Conservation (phyloP, 2,113 vertebrate species). For the Semnornis frantzii region DNA sequence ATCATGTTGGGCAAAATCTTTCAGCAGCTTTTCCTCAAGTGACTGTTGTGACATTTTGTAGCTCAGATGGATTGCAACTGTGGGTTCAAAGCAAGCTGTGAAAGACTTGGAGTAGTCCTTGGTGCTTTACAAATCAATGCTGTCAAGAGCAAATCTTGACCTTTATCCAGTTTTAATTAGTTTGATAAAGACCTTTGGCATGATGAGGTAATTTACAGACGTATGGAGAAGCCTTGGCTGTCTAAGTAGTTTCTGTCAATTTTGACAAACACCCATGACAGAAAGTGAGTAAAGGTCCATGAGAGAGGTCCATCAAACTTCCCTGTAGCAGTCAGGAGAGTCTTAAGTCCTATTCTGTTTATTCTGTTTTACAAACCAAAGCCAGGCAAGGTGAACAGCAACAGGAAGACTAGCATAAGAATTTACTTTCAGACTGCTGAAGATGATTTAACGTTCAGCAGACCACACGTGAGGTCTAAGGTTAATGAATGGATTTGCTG, state of each 20-base stretch:
- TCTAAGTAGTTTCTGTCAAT: slow-evolving; percentile 3
- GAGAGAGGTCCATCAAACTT: neutral
- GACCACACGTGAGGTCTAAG: neutral
- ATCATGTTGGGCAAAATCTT: slow-evolving; percentile 2
- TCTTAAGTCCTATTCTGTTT: neutral
- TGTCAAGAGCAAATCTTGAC: slow-evolving; percentile 48
- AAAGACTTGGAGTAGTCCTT: slow-evolving; percentile 23
- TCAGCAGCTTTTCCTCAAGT: slow-evolving; percentile 1
- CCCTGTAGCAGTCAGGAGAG: neutral
- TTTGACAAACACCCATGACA: neutral
- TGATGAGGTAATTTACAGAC: neutral
- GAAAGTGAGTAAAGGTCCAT: neutral
- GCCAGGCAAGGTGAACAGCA: neutral
- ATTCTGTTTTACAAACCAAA: neutral
- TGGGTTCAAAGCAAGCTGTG: slow-evolving; percentile 9
- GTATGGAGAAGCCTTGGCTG: neutral
- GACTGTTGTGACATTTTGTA: slow-evolving; percentile 24
- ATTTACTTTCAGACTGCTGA: neutral
- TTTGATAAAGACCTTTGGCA: slow-evolving; percentile 37
- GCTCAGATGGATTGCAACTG: neutral
- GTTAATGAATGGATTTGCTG: neutral
- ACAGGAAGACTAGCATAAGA: neutral
- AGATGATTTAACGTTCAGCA: neutral
- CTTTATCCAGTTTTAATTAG: slow-evolving; percentile 42
- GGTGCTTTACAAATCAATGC: slow-evolving; percentile 18